These are phyloP conservation scores for Anguilla rostrata DNA, from an alignment of 2,113 vertebrate species.

Conservation along the genomic window DNA sequence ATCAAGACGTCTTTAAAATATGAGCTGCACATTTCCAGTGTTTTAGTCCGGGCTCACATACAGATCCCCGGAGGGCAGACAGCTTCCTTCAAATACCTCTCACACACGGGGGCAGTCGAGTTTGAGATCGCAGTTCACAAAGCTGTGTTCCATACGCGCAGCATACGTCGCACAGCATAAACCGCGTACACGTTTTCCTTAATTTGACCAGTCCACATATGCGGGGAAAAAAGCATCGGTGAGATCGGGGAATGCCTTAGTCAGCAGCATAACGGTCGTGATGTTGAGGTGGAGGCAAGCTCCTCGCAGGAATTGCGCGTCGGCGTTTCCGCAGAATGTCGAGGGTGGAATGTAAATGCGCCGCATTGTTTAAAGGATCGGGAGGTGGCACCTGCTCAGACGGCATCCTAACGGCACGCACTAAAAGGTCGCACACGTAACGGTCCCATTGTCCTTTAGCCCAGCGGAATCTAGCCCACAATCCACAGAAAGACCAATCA, in stretches of 20 bases:
- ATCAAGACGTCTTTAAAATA: neutral
- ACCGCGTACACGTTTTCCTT: neutral
- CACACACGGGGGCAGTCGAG: neutral
- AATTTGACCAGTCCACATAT: neutral
- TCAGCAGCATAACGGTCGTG: too few relatives aligned
- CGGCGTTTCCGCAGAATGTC: too few relatives aligned
- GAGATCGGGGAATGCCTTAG: too few relatives aligned
- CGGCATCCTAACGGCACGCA: neutral
- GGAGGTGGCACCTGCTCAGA: too few relatives aligned
- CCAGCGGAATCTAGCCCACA: too few relatives aligned
- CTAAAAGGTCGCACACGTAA: neutral
- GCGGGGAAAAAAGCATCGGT: too few relatives aligned
- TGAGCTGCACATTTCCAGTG: neutral
- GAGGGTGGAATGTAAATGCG: too few relatives aligned
- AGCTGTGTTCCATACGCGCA: neutral
- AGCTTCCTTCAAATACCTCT: neutral
- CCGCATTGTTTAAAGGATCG: too few relatives aligned
- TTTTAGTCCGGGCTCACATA: neutral
- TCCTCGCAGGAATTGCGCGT: too few relatives aligned
- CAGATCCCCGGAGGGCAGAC: neutral
- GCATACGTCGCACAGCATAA: neutral
- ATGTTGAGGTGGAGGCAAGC: too few relatives aligned
- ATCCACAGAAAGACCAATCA: too few relatives aligned
- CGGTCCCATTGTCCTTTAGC: neutral
- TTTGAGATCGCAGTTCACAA: neutral